phyloP scores from a whole-genome alignment of 1,140 invertebrate species.

The Scylla paramamosain region DNA sequence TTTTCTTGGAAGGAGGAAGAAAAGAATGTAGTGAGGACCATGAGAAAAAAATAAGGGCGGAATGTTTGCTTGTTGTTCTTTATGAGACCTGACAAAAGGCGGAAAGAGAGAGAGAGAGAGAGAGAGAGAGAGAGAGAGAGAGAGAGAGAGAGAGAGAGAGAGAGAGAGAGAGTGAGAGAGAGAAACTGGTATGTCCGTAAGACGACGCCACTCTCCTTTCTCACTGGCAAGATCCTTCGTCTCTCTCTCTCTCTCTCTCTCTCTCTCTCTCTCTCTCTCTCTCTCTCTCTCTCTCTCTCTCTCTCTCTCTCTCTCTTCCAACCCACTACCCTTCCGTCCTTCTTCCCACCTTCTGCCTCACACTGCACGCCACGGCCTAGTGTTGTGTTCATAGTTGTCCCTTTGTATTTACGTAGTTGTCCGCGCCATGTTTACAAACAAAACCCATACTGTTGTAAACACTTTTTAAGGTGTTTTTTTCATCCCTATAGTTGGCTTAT shows the following conservation, averaged over 20 bases:
- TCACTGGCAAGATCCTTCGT: not conserved
- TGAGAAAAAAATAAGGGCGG: too few species aligned
- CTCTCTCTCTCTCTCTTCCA: not conserved
- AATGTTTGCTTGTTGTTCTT: not conserved
- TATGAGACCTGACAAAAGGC: not conserved
- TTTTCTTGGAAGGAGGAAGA: not conserved
- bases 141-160: not conserved
- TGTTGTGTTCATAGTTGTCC: too few species aligned
- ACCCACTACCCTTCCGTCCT: not conserved
- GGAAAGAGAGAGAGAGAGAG: not conserved
- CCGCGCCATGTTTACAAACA: too few species aligned
- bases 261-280: not conserved
- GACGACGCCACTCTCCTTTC: not conserved
- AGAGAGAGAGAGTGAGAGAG: not conserved
- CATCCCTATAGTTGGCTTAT: too few species aligned
- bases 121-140: not conserved
- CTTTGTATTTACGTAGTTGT: too few species aligned
- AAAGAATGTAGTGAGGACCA: too few species aligned
- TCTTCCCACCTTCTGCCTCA: not conserved
- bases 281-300: not conserved
- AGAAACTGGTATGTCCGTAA: not conserved
- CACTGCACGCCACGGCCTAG: not conserved
- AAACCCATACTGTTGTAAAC: too few species aligned
- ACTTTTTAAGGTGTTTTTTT: too few species aligned
- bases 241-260: conserved; percentile 36